phyloP scores from a whole-genome alignment of 2,888 invertebrate genomes.

The Diaprepes abbreviatus region DNA sequence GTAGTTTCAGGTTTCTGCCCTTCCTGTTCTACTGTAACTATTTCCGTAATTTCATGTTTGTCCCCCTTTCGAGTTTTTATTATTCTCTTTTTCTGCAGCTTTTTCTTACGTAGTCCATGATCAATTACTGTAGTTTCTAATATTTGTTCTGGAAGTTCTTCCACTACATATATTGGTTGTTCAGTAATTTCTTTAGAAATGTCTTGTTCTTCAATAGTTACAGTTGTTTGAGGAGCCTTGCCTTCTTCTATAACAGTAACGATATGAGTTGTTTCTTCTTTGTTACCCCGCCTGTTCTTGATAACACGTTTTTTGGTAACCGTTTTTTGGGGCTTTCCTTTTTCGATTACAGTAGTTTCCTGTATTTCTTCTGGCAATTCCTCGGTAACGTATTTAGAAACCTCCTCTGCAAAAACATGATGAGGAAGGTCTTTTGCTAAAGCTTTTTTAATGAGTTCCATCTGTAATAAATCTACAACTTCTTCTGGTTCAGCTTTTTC shows the following conservation, averaged over 20 bases:
- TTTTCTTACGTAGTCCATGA: conserved; percentile 67
- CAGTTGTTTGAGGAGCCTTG: conserved; percentile 63
- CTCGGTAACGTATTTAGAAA: conserved; percentile 55
- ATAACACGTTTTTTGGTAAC: conserved; percentile 65
- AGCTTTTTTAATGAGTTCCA: conserved; percentile 60
- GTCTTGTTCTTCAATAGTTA: conserved; percentile 56
- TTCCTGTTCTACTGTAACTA: conserved; percentile 64
- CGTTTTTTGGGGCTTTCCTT: conserved; percentile 53
- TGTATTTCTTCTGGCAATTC: conserved; percentile 65
- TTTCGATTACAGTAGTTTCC: conserved; percentile 55
- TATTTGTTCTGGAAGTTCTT: conserved; percentile 46
- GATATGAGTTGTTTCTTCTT: conserved; percentile 67
- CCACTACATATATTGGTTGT: conserved; percentile 58
- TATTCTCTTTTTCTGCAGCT: conserved; percentile 62
- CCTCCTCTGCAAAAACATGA: conserved; percentile 42
- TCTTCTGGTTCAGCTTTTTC: conserved; percentile 40
- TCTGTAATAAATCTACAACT: conserved; percentile 56
- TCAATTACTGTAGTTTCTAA: conserved; percentile 63
- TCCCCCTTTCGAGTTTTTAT: conserved; percentile 65
- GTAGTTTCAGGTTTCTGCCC: conserved; percentile 61
- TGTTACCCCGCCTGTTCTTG: conserved; percentile 65
- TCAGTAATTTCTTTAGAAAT: conserved; percentile 57
- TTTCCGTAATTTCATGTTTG: conserved; percentile 54
- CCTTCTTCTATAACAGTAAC: conserved; percentile 66
- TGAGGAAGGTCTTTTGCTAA: conserved; percentile 51